Conservation (phyloP, 35 echinoderm and acorn worm genomes). For the Lytechinus variegatus region DNA sequence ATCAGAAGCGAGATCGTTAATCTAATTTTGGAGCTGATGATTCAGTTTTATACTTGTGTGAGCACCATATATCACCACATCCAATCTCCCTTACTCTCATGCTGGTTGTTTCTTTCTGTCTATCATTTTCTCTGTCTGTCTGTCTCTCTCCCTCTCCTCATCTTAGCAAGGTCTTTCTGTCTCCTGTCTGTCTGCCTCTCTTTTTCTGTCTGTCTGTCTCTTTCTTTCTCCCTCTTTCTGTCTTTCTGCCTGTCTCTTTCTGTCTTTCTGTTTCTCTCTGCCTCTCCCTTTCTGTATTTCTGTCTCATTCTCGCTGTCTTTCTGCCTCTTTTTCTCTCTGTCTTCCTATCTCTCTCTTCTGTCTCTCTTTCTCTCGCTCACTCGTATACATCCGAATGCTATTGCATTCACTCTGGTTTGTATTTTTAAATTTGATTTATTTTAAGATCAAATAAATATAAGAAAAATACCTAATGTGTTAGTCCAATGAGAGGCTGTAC, state of each 20-base stretch:
- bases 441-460: too few species aligned
- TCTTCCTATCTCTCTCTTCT: not conserved
- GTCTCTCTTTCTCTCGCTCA: not conserved
- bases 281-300: too few species aligned
- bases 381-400: too few species aligned
- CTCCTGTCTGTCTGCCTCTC: not conserved
- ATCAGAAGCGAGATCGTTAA: not conserved
- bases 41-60: not conserved
- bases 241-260: not conserved
- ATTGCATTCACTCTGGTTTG: too few species aligned
- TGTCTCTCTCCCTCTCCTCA: not conserved
- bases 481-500: too few species aligned
- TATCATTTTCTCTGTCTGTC: not conserved
- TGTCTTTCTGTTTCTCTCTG: not conserved
- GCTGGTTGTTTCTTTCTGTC: not conserved
- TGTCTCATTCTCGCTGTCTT: too few species aligned
- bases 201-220: not conserved
- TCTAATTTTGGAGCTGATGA: not conserved
- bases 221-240: too few species aligned
- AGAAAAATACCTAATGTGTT: too few species aligned
- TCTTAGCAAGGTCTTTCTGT: not conserved
- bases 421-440: too few species aligned
- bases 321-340: not conserved
- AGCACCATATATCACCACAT: not conserved
- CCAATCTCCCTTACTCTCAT: not conserved